Conservation (phyloP, 2,888 invertebrate species). For the Metellina segmentata region DNA sequence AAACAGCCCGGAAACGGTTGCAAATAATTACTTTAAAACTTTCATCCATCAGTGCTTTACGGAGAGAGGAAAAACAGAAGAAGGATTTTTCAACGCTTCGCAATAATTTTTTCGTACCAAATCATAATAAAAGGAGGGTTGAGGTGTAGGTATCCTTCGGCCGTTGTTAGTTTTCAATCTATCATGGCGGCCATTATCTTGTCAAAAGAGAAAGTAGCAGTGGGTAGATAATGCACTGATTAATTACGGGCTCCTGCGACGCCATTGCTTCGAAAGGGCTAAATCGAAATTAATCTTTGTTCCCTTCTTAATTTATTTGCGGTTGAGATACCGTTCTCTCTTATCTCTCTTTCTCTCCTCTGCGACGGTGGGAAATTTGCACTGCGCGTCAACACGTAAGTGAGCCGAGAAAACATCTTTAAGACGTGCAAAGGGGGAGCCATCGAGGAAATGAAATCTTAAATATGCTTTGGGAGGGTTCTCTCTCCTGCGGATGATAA, state of each 20-base stretch:
- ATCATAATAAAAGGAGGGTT: conserved; percentile 23
- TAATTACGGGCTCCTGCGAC: conserved; percentile 70
- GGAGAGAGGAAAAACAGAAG: conserved; percentile 7
- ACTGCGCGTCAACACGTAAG: too few species aligned
- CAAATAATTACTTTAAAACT: conserved; percentile 73
- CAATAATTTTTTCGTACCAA: conserved; percentile 13
- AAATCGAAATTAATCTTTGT: conserved; percentile 76
- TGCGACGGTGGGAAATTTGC: too few species aligned
- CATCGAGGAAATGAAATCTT: too few species aligned
- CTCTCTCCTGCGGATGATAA: too few species aligned
- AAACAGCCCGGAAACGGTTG: conserved; percentile 43
- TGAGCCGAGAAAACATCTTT: too few species aligned
- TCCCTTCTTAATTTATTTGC: conserved; percentile 75
- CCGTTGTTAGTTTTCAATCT: conserved; percentile 75
- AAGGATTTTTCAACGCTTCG: conserved; percentile 67
- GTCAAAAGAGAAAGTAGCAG: conserved; percentile 73
- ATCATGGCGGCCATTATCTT: conserved; percentile 75
- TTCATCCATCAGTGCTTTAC: conserved; percentile 66
- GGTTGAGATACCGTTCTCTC: conserved; percentile 70
- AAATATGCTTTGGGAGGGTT: too few species aligned
- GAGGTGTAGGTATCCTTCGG: conserved; percentile 63
- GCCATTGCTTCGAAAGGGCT: conserved; percentile 59
- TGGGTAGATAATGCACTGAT: conserved; percentile 73
- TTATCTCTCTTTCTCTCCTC: conserved; percentile 19
- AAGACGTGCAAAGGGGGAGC: too few species aligned